phyloP scores from a whole-genome alignment of 2,888 invertebrate genomes.

The Cryptus viduatorius region DNA sequence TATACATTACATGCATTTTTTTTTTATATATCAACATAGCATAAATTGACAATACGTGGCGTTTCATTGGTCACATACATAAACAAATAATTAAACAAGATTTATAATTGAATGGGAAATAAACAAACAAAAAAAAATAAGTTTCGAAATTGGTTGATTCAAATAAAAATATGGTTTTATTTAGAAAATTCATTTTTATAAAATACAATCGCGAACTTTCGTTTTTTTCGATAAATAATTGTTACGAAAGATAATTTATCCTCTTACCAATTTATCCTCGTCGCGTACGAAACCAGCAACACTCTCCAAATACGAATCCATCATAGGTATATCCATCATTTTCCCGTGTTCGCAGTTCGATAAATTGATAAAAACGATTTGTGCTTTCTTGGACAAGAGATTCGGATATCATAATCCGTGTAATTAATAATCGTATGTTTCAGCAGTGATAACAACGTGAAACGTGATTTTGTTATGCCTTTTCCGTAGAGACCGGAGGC shows the following conservation, averaged over 20 bases:
- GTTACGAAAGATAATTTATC: conserved; percentile 22
- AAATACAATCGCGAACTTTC: background rate
- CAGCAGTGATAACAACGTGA: background rate
- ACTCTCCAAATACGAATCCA: conserved; percentile 75
- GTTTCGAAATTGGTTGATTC: too few relatives aligned
- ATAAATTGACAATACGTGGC: too few relatives aligned
- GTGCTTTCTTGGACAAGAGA: background rate
- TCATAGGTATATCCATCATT: conserved; percentile 71
- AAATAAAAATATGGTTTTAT: background rate
- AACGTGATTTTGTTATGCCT: background rate
- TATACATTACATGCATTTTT: too few relatives aligned
- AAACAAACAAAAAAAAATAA: too few relatives aligned
- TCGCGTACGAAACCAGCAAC: conserved; percentile 76
- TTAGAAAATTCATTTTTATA: background rate
- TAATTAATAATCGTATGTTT: background rate
- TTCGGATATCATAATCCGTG: background rate
- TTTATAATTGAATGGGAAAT: too few relatives aligned
- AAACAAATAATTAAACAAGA: too few relatives aligned
- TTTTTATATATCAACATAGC: too few relatives aligned
- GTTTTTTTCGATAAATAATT: background rate
- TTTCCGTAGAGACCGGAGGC: background rate
- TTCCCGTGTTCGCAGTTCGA: background rate
- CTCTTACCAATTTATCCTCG: conserved; percentile 79
- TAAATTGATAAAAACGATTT: background rate
- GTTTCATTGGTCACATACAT: too few relatives aligned